phyloP scores from a whole-genome alignment of 2,113 vertebrate species.

The Tychaedon coryphoeus region DNA sequence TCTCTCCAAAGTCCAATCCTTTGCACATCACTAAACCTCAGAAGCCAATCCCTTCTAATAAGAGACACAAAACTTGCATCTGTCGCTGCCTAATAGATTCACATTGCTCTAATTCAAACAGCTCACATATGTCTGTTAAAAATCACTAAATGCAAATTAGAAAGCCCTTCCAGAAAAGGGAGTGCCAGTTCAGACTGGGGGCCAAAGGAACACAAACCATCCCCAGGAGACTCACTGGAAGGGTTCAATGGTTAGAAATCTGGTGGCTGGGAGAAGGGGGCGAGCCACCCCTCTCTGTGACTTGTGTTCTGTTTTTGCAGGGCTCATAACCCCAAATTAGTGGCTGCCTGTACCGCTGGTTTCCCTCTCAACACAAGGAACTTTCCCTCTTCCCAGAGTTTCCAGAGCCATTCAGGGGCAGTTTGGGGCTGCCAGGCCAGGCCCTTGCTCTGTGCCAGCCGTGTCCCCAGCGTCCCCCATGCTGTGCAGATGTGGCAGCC shows the following conservation, averaged over 20 bases:
- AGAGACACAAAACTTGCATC: conserved; percentile 51
- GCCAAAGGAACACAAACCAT: background rate
- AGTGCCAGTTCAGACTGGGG: background rate
- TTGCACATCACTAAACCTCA: conserved; percentile 62
- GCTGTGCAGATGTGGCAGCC: accelerated
- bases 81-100: conserved; percentile 50
- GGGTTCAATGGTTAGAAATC: background rate
- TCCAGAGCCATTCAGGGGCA: background rate
- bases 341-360: accelerated
- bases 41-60: conserved; percentile 64
- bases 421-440: background rate
- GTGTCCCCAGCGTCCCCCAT: accelerated
- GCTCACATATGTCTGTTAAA: conserved; percentile 7
- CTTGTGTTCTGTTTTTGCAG: background rate
- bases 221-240: background rate
- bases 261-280: background rate
- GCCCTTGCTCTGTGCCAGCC: background rate
- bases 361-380: background rate
- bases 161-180: background rate
- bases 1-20: conserved; percentile 70
- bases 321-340: background rate
- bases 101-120: conserved; percentile 28
- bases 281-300: background rate
- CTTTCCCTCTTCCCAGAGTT: background rate
- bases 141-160: background rate